Percentiles rank a stretch among this genome's conserved stretches.
phyloP scores from a whole-genome alignment of 2,797 vertebrate species.

The Phataginus tricuspis region DNA sequence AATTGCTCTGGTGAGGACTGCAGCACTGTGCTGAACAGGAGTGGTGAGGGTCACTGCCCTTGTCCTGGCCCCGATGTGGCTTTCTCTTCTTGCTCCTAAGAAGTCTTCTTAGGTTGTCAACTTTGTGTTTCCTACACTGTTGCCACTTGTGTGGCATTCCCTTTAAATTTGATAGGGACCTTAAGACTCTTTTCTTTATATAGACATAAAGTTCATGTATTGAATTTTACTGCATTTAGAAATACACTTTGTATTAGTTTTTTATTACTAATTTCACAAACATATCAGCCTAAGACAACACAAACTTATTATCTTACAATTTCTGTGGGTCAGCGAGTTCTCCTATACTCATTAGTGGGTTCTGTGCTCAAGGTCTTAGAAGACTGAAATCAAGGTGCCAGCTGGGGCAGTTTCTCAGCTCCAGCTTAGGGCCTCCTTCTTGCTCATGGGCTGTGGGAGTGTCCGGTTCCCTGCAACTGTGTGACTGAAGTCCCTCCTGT shows the following conservation, averaged over 20 bases:
- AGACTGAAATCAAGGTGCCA: background rate
- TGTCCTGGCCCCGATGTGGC: background rate
- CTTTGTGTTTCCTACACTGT: background rate
- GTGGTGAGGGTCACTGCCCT: background rate
- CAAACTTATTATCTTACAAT: background rate
- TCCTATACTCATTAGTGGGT: background rate
- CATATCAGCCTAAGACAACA: background rate
- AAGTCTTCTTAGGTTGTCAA: background rate
- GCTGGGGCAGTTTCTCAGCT: background rate
- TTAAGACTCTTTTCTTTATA: background rate
- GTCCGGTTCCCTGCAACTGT: background rate
- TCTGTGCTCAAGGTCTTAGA: background rate
- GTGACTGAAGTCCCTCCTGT: background rate
- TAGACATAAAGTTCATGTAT: background rate
- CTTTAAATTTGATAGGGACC: background rate
- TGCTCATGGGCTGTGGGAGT: background rate
- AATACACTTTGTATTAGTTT: background rate
- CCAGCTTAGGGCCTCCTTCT: background rate
- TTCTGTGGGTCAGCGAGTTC: background rate
- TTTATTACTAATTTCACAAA: background rate
- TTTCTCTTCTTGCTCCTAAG: slow-evolving; percentile 44
- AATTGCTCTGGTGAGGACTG: background rate
- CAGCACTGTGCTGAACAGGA: background rate
- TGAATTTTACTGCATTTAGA: background rate
- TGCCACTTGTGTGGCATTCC: background rate